Conservation (phyloP, 2,797 vertebrate species). For the Sebastes reedi region DNA sequence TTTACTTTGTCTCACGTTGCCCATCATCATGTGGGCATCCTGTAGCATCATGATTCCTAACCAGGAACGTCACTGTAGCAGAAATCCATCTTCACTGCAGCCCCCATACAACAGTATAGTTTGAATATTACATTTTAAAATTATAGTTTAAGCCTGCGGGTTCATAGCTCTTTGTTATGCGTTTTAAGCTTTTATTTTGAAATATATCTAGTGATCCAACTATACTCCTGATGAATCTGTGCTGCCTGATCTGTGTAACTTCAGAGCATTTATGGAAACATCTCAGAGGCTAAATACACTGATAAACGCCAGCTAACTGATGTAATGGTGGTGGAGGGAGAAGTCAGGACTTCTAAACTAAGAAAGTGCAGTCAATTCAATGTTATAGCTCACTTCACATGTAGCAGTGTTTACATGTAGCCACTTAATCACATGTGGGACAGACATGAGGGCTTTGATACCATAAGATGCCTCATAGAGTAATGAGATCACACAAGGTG, state of each 20-base stretch:
- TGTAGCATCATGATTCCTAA: constrained; percentile 57
- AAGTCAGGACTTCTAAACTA: not conserved
- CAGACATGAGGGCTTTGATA: constrained; percentile 63
- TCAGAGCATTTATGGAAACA: constrained; percentile 2
- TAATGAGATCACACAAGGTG: constrained; percentile 26
- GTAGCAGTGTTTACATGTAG: constrained; percentile 69
- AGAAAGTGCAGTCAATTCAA: not conserved
- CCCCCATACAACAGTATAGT: not conserved
- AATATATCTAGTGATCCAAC: not conserved
- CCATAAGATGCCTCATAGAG: constrained; percentile 61
- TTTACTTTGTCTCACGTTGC: not conserved
- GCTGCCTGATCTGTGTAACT: constrained; percentile 1
- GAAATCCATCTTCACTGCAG: constrained; percentile 14
- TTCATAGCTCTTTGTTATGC: not conserved
- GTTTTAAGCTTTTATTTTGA: not conserved
- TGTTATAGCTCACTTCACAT: constrained; percentile 29
- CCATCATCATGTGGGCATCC: constrained; percentile 1
- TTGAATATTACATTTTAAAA: not conserved
- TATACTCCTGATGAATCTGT: not conserved
- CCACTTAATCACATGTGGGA: constrained; percentile 34
- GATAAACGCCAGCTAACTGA: constrained; percentile 5
- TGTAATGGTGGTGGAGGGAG: not conserved
- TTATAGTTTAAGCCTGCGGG: not conserved
- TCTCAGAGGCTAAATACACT: not conserved
- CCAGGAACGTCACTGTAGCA: constrained; percentile 55